Evolutionary conservation across 1,140 invertebrate species (phyloP).

Genomic region (Campoletis sonorensis): DNA sequence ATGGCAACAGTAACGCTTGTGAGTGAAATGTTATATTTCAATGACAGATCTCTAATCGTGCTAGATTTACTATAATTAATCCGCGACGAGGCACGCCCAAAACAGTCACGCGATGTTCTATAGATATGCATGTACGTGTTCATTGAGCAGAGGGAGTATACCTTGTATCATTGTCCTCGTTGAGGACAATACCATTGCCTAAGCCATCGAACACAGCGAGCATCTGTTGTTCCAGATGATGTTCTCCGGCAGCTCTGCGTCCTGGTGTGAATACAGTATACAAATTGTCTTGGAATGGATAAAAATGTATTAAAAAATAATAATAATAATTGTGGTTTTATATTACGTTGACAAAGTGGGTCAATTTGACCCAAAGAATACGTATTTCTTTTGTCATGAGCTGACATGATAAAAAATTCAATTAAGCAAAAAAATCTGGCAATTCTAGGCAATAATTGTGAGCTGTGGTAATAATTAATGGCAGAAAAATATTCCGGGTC

Average conservation of each 20-base stretch:
- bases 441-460: too few species aligned
- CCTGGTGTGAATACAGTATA: conserved; percentile 63
- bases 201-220: conserved; percentile 60
- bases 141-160: conserved; percentile 29
- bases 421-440: too few species aligned
- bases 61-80: conserved; percentile 22
- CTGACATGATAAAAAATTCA: too few species aligned
- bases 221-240: conserved; percentile 54
- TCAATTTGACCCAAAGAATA: too few species aligned
- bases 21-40: conserved; percentile 29
- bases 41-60: conserved; percentile 11
- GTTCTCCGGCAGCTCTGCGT: conserved; percentile 57
- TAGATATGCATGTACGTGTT: background rate
- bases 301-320: too few species aligned
- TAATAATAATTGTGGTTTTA: too few species aligned
- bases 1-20: conserved; percentile 18
- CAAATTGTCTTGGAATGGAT: conserved; percentile 66
- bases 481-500: too few species aligned
- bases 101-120: background rate
- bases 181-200: conserved; percentile 58
- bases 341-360: too few species aligned
- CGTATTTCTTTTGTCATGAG: too few species aligned
- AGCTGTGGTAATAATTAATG: too few species aligned
- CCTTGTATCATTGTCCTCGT: conserved; percentile 56
- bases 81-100: conserved; percentile 20